Conservation (phyloP, 2,113 vertebrate genomes). For the Crocuta crocuta region DNA sequence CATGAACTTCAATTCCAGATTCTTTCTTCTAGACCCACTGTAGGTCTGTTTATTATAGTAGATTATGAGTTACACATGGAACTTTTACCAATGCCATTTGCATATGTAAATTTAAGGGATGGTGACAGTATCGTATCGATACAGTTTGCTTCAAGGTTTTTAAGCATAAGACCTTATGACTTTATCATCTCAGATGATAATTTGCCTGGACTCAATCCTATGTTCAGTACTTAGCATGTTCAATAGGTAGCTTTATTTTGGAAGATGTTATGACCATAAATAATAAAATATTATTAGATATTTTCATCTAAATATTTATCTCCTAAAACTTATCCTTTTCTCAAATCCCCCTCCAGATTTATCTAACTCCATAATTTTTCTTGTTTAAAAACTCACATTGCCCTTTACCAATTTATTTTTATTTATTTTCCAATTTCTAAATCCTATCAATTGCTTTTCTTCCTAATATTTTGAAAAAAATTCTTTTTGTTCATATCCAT, state of each 20-base stretch:
- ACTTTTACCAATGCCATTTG: neutral
- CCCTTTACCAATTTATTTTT: neutral
- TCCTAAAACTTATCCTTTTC: neutral
- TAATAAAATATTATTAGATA: neutral
- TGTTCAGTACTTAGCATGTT: neutral
- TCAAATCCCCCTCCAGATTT: neutral
- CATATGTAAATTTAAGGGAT: neutral
- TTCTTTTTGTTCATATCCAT: neutral
- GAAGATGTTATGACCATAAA: neutral
- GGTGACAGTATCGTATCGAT: neutral
- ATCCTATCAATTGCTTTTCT: neutral
- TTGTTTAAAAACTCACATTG: slow-evolving; percentile 11
- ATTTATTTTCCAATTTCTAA: neutral
- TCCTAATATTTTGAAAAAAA: neutral
- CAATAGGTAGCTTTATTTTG: neutral
- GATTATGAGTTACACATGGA: neutral
- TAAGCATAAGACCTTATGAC: neutral
- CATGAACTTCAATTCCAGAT: neutral
- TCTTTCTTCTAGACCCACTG: neutral
- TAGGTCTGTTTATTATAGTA: neutral
- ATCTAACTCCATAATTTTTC: neutral
- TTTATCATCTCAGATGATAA: neutral
- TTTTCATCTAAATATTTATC: slow-evolving; percentile 36
- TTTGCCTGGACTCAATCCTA: neutral
- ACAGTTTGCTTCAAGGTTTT: neutral